phyloP scores from a whole-genome alignment of 2,113 vertebrate genomes.

The Sakesphorus luctuosus region DNA sequence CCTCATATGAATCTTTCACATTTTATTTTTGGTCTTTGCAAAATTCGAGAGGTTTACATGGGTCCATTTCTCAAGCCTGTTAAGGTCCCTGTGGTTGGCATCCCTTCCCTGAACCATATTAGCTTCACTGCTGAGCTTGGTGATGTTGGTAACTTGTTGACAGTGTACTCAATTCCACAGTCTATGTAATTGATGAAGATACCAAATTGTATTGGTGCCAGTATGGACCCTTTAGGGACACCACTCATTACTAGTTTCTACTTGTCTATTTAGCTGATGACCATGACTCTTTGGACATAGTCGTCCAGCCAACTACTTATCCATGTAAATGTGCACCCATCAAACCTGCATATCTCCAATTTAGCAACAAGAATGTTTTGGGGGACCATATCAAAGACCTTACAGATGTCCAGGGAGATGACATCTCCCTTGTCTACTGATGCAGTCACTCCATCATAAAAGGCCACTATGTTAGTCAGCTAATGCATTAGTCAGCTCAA shows the following conservation, averaged over 20 bases:
- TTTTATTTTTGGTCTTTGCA: not conserved
- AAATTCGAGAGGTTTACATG: fast-evolving
- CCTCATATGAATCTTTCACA: not conserved
- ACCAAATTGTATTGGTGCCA: not conserved
- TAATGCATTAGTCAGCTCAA: not conserved
- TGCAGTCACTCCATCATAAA: not conserved
- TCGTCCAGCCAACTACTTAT: not conserved
- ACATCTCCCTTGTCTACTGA: not conserved
- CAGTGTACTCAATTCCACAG: not conserved
- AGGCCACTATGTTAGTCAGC: not conserved
- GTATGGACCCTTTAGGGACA: not conserved
- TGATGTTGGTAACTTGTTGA: not conserved
- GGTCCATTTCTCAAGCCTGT: not conserved
- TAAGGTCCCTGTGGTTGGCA: not conserved
- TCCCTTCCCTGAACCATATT: not conserved
- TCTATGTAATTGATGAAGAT: not conserved
- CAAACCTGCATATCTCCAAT: not conserved
- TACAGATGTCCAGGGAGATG: not conserved
- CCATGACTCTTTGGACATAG: fast-evolving
- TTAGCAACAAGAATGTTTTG: not conserved
- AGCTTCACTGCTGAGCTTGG: not conserved
- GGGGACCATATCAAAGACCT: not conserved
- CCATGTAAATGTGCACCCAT: not conserved
- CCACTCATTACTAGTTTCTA: not conserved
- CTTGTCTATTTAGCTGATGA: not conserved